Percentiles rank a stretch among this genome's conserved stretches.
Evolutionary conservation across 1,140 invertebrate species (phyloP).

Genomic region (Drosophila albomicans): DNA sequence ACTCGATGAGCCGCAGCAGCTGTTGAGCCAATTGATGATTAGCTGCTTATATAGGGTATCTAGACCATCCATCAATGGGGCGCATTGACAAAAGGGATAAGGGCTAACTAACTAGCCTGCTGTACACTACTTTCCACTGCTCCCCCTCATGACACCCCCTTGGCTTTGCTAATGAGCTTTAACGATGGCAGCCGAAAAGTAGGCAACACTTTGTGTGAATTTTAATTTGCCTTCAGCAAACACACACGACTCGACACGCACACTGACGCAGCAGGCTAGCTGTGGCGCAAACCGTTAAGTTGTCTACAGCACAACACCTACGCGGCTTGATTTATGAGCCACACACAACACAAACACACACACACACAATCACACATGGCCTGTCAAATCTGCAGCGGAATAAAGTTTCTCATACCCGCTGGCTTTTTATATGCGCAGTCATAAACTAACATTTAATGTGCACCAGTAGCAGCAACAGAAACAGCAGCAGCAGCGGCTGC

Average conservation of each 20-base stretch:
- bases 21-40: conserved; percentile 3
- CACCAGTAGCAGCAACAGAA: conserved; percentile 32
- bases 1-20: neutral
- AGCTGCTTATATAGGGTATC: conserved; percentile 12
- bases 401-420: conserved; percentile 49
- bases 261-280: conserved; percentile 14
- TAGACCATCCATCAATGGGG: conserved; percentile 38
- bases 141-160: neutral
- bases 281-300: conserved; percentile 53
- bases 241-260: conserved; percentile 54
- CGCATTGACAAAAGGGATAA: conserved; percentile 8
- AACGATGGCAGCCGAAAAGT: conserved; percentile 66
- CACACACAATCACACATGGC: neutral
- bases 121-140: neutral
- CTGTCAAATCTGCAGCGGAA: conserved; percentile 63
- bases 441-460: conserved; percentile 76
- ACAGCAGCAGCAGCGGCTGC: conserved; percentile 9
- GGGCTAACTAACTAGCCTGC: neutral
- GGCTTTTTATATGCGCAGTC: conserved; percentile 52
- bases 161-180: conserved; percentile 67
- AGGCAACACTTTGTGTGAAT: conserved; percentile 74
- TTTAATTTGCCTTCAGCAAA: conserved; percentile 56
- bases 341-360: conserved; percentile 20
- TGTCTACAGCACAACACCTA: conserved; percentile 71
- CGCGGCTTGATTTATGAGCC: conserved; percentile 66